Evolutionary conservation across 2,113 vertebrate species (phyloP).

Genomic region (Pavo muticus): DNA sequence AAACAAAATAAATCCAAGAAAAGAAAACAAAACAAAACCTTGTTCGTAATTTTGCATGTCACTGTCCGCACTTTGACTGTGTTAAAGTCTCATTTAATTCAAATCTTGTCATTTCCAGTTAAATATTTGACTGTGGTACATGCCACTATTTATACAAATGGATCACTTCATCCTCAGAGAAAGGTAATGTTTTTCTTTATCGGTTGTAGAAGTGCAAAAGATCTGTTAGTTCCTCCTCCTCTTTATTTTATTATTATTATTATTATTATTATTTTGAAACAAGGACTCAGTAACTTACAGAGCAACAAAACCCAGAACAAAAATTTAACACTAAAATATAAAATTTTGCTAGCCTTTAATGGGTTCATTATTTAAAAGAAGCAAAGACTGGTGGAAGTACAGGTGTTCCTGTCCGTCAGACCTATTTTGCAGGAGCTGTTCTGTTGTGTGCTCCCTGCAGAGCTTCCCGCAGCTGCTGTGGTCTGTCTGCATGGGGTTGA

Average conservation of each 20-base stretch:
- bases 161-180: background rate
- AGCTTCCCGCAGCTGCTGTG: accelerated
- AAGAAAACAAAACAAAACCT: background rate
- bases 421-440: background rate
- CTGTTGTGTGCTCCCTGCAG: background rate
- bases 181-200: background rate
- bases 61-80: background rate
- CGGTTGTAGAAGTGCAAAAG: background rate
- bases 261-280: background rate
- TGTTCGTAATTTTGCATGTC: background rate
- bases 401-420: background rate
- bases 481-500: background rate
- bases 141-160: background rate
- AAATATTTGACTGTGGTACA: background rate
- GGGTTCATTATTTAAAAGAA: background rate
- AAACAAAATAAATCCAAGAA: background rate
- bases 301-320: background rate
- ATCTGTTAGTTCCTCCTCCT: background rate
- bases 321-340: background rate
- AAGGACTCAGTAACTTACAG: background rate
- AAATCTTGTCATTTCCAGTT: background rate
- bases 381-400: background rate
- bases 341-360: background rate
- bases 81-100: background rate
- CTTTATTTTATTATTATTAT: background rate